Conservation (phyloP, 2,797 vertebrate species). For the Podargus strigoides region DNA sequence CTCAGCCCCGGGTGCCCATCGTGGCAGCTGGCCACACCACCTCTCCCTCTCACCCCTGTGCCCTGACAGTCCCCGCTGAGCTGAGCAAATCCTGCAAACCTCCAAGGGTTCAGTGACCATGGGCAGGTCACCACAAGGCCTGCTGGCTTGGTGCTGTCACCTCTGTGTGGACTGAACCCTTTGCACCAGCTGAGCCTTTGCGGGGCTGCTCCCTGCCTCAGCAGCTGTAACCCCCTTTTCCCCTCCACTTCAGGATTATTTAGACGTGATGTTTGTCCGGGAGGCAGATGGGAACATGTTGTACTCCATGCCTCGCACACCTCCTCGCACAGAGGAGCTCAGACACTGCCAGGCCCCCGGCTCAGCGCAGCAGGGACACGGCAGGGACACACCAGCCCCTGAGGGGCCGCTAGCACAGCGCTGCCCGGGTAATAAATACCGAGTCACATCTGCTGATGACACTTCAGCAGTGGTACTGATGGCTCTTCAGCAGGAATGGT, state of each 20-base stretch:
- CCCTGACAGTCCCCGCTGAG: not conserved
- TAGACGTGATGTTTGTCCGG: not conserved
- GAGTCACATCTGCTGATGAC: not conserved
- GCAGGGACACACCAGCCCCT: accelerated
- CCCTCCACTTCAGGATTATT: not conserved
- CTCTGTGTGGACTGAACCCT: not conserved
- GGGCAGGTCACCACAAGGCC: not conserved
- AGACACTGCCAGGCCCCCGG: not conserved
- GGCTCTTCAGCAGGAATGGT: not conserved
- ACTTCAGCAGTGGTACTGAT: not conserved
- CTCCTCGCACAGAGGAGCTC: not conserved
- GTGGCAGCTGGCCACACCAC: not conserved
- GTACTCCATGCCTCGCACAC: accelerated
- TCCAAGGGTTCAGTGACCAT: not conserved
- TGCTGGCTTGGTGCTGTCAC: not conserved
- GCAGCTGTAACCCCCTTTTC: not conserved
- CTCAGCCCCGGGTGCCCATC: accelerated
- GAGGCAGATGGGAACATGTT: not conserved
- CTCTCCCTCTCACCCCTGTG: not conserved
- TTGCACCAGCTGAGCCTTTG: not conserved
- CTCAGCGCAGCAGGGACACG: not conserved
- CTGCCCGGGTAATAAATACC: not conserved
- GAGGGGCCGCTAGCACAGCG: not conserved
- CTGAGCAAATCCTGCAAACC: not conserved
- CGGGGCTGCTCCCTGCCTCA: not conserved